These are phyloP conservation scores for Podabrus alpinus DNA, from an alignment of 2,888 invertebrate genomes.

Conservation along the genomic window DNA sequence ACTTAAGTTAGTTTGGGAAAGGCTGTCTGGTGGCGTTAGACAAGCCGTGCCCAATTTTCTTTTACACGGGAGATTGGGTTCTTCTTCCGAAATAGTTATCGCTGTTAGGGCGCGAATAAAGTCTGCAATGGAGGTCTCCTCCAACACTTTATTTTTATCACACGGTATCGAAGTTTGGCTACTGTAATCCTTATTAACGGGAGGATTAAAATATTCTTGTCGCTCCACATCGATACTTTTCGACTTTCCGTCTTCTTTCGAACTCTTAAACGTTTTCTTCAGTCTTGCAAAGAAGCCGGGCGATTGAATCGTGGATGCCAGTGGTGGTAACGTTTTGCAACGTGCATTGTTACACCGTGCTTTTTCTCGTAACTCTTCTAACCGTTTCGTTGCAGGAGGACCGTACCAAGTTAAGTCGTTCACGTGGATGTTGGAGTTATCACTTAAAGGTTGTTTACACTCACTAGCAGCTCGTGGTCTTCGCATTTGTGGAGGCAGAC, in stretches of 20 bases:
- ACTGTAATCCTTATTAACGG: conserved; percentile 39
- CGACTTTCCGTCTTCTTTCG: conserved; percentile 27
- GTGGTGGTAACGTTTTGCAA: conserved; percentile 31
- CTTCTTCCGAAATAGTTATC: conserved; percentile 54
- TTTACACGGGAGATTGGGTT: conserved; percentile 41
- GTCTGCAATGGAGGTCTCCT: conserved; percentile 83
- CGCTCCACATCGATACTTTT: conserved; percentile 26
- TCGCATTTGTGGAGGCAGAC: conserved; percentile 51
- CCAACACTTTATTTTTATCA: conserved; percentile 66
- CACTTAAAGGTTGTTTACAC: conserved; percentile 52
- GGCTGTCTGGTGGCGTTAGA: conserved; percentile 58
- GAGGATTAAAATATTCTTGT: conserved; percentile 19
- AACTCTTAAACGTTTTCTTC: conserved; percentile 37
- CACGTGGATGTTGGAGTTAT: conserved; percentile 39
- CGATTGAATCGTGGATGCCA: conserved; percentile 25
- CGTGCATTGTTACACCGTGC: conserved; percentile 36
- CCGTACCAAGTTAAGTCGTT: conserved; percentile 72
- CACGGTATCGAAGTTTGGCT: conserved; percentile 27
- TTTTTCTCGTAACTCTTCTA: conserved; percentile 56
- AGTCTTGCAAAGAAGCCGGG: conserved; percentile 38
- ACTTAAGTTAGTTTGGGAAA: background rate
- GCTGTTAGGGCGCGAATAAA: conserved; percentile 76
- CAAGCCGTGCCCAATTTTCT: conserved; percentile 62
- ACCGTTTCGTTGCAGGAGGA: conserved; percentile 64
- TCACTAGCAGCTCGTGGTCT: conserved; percentile 68